Percentiles rank a stretch among this genome's conserved stretches.
phyloP scores from a whole-genome alignment of 2,888 invertebrate species.

The Apamea monoglypha region DNA sequence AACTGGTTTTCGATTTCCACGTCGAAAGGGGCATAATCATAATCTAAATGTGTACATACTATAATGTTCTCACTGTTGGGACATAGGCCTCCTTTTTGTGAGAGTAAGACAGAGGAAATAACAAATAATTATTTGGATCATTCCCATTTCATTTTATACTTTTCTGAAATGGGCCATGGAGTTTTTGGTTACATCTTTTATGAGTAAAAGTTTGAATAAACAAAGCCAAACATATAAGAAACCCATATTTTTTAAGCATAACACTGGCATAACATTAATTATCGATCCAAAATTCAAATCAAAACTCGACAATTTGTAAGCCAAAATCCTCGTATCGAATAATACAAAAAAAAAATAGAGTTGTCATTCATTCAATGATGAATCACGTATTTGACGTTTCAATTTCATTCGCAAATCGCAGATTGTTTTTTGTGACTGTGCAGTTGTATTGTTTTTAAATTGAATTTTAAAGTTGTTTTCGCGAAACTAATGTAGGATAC shows the following conservation, averaged over 20 bases:
- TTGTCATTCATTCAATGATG: slow-evolving; percentile 58
- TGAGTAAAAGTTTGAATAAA: neutral
- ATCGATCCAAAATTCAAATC: neutral
- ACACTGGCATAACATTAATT: neutral
- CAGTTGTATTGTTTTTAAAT: slow-evolving; percentile 70
- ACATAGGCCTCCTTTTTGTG: neutral
- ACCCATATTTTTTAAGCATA: neutral
- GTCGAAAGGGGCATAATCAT: neutral
- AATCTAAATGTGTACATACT: neutral
- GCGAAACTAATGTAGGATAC: slow-evolving; percentile 72
- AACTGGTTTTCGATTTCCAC: neutral
- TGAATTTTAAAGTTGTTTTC: slow-evolving; percentile 44
- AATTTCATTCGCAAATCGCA: slow-evolving; percentile 48
- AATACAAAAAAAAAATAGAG: neutral
- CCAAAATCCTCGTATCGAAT: slow-evolving; percentile 10
- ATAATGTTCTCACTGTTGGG: neutral
- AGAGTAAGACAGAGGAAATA: neutral
- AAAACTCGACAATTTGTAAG: neutral
- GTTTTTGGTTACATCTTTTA: too few species aligned
- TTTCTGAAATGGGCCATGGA: too few species aligned
- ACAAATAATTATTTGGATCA: too few species aligned
- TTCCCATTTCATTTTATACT: neutral
- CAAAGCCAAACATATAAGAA: neutral
- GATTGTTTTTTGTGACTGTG: slow-evolving; percentile 64
- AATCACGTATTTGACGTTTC: slow-evolving; percentile 64